phyloP scores from a whole-genome alignment of 2,113 vertebrate genomes.

The Pseudorhombus dupliciocellatus region DNA sequence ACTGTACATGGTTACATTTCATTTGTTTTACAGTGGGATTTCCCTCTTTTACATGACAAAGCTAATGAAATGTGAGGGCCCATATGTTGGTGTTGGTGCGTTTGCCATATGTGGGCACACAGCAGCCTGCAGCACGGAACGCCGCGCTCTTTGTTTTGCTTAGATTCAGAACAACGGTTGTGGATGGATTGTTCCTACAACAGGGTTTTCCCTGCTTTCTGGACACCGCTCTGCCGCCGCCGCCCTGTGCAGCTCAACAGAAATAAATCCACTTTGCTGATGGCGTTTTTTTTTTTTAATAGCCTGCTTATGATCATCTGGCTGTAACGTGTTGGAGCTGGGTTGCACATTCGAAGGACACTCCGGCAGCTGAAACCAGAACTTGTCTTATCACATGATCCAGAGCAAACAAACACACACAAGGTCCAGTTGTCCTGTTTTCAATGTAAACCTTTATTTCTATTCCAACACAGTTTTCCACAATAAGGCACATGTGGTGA shows the following conservation, averaged over 20 bases:
- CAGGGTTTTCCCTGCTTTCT: not conserved
- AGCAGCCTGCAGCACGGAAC: conserved; percentile 16
- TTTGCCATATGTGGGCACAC: conserved; percentile 62
- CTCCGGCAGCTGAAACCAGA: not conserved
- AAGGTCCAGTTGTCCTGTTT: conserved; percentile 56
- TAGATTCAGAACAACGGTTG: not conserved
- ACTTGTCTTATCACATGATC: conserved; percentile 14
- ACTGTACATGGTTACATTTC: conserved; percentile 61
- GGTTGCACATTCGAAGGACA: not conserved
- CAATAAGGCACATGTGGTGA: conserved; percentile 72
- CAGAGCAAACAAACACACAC: not conserved
- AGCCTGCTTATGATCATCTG: conserved; percentile 21
- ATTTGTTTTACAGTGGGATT: conserved; percentile 69
- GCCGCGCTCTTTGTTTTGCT: conserved; percentile 31
- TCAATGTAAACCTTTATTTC: conserved; percentile 83
- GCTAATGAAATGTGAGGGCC: conserved; percentile 70
- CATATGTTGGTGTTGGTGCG: conserved; percentile 57
- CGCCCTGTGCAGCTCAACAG: not conserved
- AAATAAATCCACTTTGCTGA: conserved; percentile 40
- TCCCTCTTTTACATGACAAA: conserved; percentile 72
- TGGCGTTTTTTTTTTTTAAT: conserved; percentile 27
- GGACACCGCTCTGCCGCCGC: not conserved
- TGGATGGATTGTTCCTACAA: conserved; percentile 15
- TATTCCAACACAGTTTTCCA: conserved; percentile 62
- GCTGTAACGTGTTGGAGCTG: conserved; percentile 28